Evolutionary conservation across 2,797 vertebrate genomes (phyloP).

Genomic region (Halcyon smyrnensis): DNA sequence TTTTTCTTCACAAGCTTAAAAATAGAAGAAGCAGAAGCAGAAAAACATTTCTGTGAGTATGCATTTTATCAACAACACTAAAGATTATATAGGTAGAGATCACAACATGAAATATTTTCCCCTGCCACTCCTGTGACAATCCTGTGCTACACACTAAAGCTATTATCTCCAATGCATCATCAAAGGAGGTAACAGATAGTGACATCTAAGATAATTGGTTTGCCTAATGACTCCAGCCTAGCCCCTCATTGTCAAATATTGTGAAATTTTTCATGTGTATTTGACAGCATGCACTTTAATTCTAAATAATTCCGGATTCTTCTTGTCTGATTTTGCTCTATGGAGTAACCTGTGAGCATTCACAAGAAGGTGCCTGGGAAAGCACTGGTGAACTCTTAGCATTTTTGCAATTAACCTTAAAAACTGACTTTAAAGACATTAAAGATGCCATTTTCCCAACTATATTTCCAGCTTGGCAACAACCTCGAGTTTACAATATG

Average conservation of each 20-base stretch:
- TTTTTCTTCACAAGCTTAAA: neutral
- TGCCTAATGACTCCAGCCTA: neutral
- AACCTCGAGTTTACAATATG: neutral
- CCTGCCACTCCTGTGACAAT: neutral
- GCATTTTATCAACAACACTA: neutral
- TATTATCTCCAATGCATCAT: neutral
- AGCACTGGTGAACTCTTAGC: neutral
- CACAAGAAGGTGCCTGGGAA: neutral
- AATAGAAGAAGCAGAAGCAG: no score
- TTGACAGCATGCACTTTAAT: neutral
- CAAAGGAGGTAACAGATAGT: neutral
- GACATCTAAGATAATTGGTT: neutral
- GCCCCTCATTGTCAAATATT: neutral
- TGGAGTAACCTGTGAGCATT: neutral
- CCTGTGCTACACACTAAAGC: neutral
- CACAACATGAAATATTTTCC: neutral
- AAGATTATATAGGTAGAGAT: neutral
- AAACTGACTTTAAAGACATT: neutral
- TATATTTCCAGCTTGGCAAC: neutral
- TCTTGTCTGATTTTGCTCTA: neutral
- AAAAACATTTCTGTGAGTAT: neutral
- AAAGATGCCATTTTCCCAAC: neutral
- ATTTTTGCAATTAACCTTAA: neutral
- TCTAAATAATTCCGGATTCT: neutral
- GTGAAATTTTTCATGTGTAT: neutral